Percentiles rank a stretch among this genome's conserved stretches.
Evolutionary conservation across 2,888 invertebrate genomes (phyloP).

Genomic region (Acanthosepion pharaonis): DNA sequence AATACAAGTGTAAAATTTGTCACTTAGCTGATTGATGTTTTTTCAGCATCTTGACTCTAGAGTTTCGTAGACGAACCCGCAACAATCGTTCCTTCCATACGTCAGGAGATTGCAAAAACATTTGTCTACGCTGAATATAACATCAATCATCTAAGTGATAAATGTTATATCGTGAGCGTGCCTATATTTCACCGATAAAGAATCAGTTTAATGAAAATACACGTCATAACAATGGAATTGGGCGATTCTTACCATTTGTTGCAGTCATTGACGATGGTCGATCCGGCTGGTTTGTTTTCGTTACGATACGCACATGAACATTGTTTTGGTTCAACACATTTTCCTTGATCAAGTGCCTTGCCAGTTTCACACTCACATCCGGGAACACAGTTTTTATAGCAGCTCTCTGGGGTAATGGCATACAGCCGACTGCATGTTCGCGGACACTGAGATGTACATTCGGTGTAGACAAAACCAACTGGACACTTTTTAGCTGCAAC

Average conservation of each 20-base stretch:
- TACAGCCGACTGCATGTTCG: slow-evolving; percentile 50
- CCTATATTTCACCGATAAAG: too few relatives aligned
- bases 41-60: too few relatives aligned
- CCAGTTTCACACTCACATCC: slow-evolving; percentile 91
- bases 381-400: slow-evolving; percentile 80
- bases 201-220: too few relatives aligned
- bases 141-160: too few relatives aligned
- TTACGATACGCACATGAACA: slow-evolving; percentile 64
- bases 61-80: too few relatives aligned
- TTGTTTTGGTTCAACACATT: slow-evolving; percentile 60
- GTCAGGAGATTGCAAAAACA: too few relatives aligned
- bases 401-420: slow-evolving; percentile 44
- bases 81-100: too few relatives aligned
- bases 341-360: slow-evolving; percentile 76
- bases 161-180: too few relatives aligned
- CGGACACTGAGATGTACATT: slow-evolving; percentile 49
- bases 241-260: slow-evolving; percentile 62
- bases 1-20: too few relatives aligned
- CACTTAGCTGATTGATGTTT: too few relatives aligned
- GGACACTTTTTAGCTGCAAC: slow-evolving; percentile 50
- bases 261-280: slow-evolving; percentile 59
- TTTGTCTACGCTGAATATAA: too few relatives aligned
- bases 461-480: slow-evolving; percentile 49
- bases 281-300: slow-evolving; percentile 56
- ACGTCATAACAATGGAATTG: not conserved